phyloP scores from a whole-genome alignment of 2,797 vertebrate genomes.

The Brachymystax lenok region DNA sequence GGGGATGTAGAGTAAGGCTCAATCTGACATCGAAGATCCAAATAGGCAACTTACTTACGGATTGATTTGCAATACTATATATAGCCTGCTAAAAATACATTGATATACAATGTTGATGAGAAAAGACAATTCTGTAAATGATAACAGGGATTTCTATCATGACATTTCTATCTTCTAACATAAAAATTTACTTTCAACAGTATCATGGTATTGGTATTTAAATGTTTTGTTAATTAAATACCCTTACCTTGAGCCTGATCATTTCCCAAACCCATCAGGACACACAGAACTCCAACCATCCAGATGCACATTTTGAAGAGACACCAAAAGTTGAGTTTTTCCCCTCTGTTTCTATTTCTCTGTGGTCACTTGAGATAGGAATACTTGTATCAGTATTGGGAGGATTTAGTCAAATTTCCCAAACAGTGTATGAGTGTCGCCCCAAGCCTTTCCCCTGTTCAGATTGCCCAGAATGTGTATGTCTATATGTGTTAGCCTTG shows the following conservation, averaged over 20 bases:
- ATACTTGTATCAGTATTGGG: neutral
- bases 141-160: neutral
- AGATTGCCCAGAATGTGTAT: conserved; percentile 8
- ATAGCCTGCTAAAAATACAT: neutral
- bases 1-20: neutral
- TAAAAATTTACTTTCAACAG: too few relatives aligned
- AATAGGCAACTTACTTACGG: neutral
- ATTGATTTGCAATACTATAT: neutral
- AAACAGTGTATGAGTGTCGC: neutral
- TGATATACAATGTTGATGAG: neutral
- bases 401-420: neutral
- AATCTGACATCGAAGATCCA: neutral
- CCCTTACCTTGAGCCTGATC: conserved; percentile 47
- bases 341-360: conserved; percentile 30
- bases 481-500: conserved; percentile 14
- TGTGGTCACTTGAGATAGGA: neutral
- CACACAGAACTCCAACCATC: conserved; percentile 37
- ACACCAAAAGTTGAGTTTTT: neutral
- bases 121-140: too few relatives aligned
- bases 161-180: too few relatives aligned
- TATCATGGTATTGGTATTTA: neutral
- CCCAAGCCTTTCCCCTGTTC: neutral
- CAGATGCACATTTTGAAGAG: conserved; percentile 21
- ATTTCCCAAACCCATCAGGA: conserved; percentile 20
- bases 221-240: neutral